phyloP scores from a whole-genome alignment of 1,140 invertebrate genomes.

The Drosophila mayri region DNA sequence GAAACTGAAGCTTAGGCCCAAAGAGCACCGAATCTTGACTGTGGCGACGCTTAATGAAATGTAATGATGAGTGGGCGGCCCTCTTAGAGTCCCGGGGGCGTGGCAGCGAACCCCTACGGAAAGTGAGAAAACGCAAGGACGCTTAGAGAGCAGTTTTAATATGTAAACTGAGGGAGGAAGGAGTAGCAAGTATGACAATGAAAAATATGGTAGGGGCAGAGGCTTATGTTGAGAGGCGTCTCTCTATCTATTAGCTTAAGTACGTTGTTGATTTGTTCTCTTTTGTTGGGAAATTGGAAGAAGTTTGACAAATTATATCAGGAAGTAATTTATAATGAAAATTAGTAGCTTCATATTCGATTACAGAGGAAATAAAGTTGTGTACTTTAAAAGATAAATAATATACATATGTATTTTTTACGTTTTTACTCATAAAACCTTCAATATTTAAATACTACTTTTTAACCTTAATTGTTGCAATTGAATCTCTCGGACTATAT shows the following conservation, averaged over 20 bases:
- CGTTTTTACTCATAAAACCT: background rate
- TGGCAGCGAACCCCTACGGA: conserved; percentile 9
- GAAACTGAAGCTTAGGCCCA: conserved; percentile 26
- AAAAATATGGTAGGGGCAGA: background rate
- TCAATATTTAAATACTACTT: background rate
- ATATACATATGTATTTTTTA: too few species aligned
- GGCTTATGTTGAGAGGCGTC: background rate
- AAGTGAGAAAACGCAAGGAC: conserved; percentile 15
- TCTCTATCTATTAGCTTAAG: background rate
- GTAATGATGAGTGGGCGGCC: conserved; percentile 68
- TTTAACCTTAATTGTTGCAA: too few species aligned
- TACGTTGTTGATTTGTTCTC: conserved; percentile 3
- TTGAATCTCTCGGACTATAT: background rate
- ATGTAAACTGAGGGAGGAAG: conserved; percentile 52
- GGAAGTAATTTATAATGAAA: background rate
- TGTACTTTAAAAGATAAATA: too few species aligned
- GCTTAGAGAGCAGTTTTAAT: conserved; percentile 62
- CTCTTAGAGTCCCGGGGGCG: background rate
- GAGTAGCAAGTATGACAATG: conserved; percentile 51
- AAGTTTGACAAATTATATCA: conserved; percentile 46
- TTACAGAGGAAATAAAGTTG: background rate
- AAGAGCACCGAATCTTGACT: conserved; percentile 21
- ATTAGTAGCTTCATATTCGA: conserved; percentile 18
- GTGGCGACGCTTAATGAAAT: conserved; percentile 70
- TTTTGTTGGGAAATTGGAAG: conserved; percentile 19